These are phyloP conservation scores for Athene noctua DNA, from an alignment of 2,113 vertebrate species.

Conservation along the genomic window DNA sequence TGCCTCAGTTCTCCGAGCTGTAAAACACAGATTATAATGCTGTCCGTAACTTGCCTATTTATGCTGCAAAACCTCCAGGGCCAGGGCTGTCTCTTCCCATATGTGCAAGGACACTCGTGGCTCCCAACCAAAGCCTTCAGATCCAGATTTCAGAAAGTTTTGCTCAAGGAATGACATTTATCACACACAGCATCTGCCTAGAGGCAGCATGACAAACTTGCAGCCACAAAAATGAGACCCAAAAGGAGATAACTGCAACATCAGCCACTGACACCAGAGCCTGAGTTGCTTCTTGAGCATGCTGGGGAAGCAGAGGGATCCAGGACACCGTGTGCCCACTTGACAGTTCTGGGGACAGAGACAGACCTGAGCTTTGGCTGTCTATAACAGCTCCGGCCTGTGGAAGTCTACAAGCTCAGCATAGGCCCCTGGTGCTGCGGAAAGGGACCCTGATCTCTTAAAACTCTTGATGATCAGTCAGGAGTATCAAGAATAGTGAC, in stretches of 20 bases:
- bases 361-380: background rate
- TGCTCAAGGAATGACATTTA: background rate
- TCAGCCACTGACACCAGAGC: background rate
- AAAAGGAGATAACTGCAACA: background rate
- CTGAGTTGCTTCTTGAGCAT: background rate
- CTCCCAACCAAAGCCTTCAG: background rate
- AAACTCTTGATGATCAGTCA: fast-evolving
- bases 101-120: background rate
- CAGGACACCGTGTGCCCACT: fast-evolving
- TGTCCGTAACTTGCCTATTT: background rate
- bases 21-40: fast-evolving
- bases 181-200: background rate
- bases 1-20: background rate
- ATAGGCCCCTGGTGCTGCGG: fast-evolving
- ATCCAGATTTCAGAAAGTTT: background rate
- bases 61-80: background rate
- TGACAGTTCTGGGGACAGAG: background rate
- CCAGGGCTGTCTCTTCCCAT: background rate
- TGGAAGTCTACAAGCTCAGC: background rate
- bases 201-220: background rate
- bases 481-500: background rate
- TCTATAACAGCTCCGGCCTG: background rate
- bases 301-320: background rate
- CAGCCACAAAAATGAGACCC: background rate
- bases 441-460: background rate